Evolutionary conservation across 1,140 invertebrate genomes (phyloP).

Genomic region (Potamilus streckersoni): DNA sequence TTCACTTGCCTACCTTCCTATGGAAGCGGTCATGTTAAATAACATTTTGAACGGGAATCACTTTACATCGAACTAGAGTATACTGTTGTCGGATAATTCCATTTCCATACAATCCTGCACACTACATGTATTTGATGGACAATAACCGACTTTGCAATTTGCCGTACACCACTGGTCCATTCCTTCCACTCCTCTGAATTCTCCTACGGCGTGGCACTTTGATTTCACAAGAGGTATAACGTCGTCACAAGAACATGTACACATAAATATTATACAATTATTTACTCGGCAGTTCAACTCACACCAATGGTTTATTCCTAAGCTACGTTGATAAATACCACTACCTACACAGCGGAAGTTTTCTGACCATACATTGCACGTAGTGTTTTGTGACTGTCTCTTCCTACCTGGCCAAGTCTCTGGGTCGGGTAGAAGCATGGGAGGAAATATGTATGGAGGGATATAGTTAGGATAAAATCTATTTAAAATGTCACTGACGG

Average conservation of each 20-base stretch:
- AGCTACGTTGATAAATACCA: conserved; percentile 26
- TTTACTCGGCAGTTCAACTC: conserved; percentile 27
- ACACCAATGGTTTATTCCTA: conserved; percentile 30
- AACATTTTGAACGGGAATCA: no score
- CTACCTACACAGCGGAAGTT: conserved; percentile 27
- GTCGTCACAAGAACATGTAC: conserved; percentile 28
- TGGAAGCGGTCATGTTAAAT: no score
- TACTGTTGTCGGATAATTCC: no score
- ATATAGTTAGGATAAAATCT: conserved; percentile 29
- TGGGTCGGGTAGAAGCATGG: background rate
- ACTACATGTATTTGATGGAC: conserved; percentile 26
- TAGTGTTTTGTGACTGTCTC: background rate
- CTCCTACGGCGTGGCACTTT: conserved; percentile 27
- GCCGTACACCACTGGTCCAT: conserved; percentile 31
- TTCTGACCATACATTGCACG: conserved; percentile 23
- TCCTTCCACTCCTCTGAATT: conserved; percentile 23
- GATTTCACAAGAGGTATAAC: conserved; percentile 3
- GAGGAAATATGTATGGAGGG: conserved; percentile 20
- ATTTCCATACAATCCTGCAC: conserved; percentile 15
- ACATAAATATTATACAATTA: conserved; percentile 31
- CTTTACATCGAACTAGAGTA: no score
- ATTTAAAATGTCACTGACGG: conserved; percentile 29
- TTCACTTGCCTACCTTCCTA: no score
- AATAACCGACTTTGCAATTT: conserved; percentile 32
- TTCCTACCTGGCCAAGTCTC: background rate